A percentile compares a stretch with the other conserved stretches of the same genome.
These are phyloP conservation scores for Coracias cyanogaster DNA, from an alignment of 2,797 vertebrate genomes.

Conservation along the genomic window DNA sequence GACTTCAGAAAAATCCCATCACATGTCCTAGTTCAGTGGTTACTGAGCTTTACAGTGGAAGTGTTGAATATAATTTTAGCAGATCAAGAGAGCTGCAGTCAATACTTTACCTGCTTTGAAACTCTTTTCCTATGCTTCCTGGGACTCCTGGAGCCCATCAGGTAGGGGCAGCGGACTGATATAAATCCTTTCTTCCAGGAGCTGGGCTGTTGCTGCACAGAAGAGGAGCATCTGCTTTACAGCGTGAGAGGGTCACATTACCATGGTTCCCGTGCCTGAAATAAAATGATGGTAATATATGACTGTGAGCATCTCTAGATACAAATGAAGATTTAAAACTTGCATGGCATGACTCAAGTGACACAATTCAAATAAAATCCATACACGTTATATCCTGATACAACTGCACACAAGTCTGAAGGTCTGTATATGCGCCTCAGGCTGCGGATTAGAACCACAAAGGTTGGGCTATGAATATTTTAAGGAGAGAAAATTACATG, in stretches of 20 bases:
- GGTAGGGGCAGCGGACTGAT: background rate
- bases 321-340: slow-evolving; percentile 5
- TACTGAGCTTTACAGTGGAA: background rate
- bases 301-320: background rate
- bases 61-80: background rate
- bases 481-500: background rate
- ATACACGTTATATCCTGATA: background rate
- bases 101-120: background rate
- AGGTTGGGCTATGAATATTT: background rate
- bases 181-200: background rate
- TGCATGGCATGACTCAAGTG: background rate
- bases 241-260: background rate
- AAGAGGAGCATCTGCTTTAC: background rate
- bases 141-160: background rate
- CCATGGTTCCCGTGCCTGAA: background rate
- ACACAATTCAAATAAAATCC: background rate
- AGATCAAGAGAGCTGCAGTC: background rate
- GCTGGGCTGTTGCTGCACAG: background rate
- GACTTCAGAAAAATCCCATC: background rate
- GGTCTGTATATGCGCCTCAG: background rate
- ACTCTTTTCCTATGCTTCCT: background rate
- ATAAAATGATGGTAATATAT: background rate
- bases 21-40: background rate
- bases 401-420: background rate
- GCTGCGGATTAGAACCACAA: background rate